Evolutionary conservation across 2,797 vertebrate species (phyloP).

Genomic region (Eospalax fontanierii): DNA sequence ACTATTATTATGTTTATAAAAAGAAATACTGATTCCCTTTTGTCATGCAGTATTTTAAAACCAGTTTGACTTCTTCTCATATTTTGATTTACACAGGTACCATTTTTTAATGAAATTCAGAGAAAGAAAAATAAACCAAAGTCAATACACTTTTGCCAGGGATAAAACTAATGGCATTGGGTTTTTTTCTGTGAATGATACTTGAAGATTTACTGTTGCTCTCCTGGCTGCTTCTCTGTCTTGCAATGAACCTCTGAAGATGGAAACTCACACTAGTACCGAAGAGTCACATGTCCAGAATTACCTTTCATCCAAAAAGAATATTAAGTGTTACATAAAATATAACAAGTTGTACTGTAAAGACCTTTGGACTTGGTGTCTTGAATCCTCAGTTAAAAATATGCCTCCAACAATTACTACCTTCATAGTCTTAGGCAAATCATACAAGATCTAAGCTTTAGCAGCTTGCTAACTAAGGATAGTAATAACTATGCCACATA

Average conservation of each 20-base stretch:
- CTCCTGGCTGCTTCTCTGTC: conserved; percentile 58
- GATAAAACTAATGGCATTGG: conserved; percentile 67
- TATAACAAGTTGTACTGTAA: neutral
- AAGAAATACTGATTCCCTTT: conserved; percentile 12
- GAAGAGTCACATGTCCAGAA: neutral
- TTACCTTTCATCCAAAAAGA: conserved; percentile 28
- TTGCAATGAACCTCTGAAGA: conserved; percentile 24
- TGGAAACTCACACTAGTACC: conserved; percentile 48
- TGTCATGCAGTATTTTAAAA: neutral
- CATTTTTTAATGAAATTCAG: conserved; percentile 79
- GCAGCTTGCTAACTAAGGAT: neutral
- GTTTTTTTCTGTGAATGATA: conserved; percentile 69
- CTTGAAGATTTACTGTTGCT: conserved; percentile 62
- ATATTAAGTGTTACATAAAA: neutral
- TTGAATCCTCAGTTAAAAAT: conserved; percentile 50
- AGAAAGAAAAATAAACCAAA: conserved; percentile 62
- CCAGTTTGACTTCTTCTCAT: conserved; percentile 11
- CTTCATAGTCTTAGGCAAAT: conserved; percentile 35
- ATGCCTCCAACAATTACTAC: neutral
- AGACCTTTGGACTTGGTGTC: neutral
- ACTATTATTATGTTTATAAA: conserved; percentile 59
- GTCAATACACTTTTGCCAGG: conserved; percentile 62
- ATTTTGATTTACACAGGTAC: conserved; percentile 64
- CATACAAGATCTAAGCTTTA: conserved; percentile 39
- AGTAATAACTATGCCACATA: neutral